Base-by-base conservation (phyloP, 1,140 invertebrate genomes). In the Aphis gossypii region DNA sequence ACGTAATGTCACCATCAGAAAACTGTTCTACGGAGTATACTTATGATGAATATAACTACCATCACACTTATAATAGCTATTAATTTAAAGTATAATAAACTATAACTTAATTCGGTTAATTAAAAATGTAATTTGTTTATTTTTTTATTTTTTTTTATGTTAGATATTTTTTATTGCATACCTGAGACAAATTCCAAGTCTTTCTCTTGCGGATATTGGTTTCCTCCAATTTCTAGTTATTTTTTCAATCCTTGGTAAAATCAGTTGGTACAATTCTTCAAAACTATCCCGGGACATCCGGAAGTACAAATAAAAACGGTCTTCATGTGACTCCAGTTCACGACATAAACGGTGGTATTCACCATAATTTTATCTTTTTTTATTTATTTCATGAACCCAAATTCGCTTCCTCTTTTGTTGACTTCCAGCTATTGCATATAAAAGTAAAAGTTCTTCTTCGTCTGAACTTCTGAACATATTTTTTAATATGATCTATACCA, bases 191-290 rank as follows among this genome's bases (percentile, higher is more conserved):
- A 76, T 92, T 46, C 38, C 60, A 92, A 76, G 25, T 92, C 76
- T 92, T 92, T 44, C 30, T 82, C 38, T 60, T 76, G 76, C 41
- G 30, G 25, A 92, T 46, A 92, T 92, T 38, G 56, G 48, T 92
- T 92, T 92, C 38, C 41, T 92, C 90, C 90, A 76, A 30, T 92
- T 92, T 76, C 46, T 82, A n/a, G 60, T 92, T 38, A 92, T 92
- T 92, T 87, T 87, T 87, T 44, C 46, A 87, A 87, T 87, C 21
- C 30, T 87, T 30, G 46, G 84, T 48, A 87, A 87, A 48, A 87
- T 44, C 21, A 87, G n/a, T 87, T 48, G 38, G 41, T 87, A 46
- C 14, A 87, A 87, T 46, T 87, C 84, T 87, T 87, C 84, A 87
- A 87, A 87, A 48, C 84, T 30, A 46, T 87, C 84, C 84, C 46